A percentile compares a stretch with the other conserved stretches of the same genome.
These are phyloP conservation scores for Zaprionus vittiger DNA, from an alignment of 1,140 invertebrate genomes.

Conservation along the genomic window DNA sequence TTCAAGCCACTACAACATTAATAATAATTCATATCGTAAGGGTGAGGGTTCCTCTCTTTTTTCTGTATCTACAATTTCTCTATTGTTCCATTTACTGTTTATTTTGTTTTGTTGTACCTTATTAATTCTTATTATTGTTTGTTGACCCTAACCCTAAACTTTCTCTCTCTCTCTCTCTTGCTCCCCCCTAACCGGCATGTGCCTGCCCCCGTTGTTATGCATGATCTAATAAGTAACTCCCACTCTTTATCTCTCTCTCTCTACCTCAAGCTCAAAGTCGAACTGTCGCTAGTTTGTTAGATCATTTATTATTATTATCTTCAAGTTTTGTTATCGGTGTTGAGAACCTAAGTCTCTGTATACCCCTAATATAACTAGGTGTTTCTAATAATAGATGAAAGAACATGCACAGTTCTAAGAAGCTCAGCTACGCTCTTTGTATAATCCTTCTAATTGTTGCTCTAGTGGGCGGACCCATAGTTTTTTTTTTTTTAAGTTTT, in stretches of 20 bases:
- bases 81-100: conserved; percentile 36
- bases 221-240: conserved; percentile 24
- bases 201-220: conserved; percentile 20
- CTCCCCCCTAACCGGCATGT: conserved; percentile 33
- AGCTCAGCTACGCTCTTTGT: conserved; percentile 5
- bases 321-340: not conserved
- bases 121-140: conserved; percentile 28
- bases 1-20: conserved; percentile 67
- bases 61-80: conserved; percentile 47
- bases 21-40: conserved; percentile 82
- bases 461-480: conserved; percentile 9
- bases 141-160: conserved; percentile 13
- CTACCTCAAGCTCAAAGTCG: not conserved
- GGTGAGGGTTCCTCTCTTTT: conserved; percentile 70
- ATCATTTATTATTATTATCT: not conserved
- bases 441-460: not conserved
- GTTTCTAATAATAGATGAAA: not conserved
- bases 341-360: not conserved
- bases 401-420: conserved; percentile 12
- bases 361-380: not conserved
- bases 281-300: conserved; percentile 17
- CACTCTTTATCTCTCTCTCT: not conserved
- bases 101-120: conserved; percentile 15
- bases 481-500: conserved; percentile 22
- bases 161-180: conserved; percentile 18